Conservation (phyloP, 2,113 vertebrate genomes). For the Micronisus gabar region DNA sequence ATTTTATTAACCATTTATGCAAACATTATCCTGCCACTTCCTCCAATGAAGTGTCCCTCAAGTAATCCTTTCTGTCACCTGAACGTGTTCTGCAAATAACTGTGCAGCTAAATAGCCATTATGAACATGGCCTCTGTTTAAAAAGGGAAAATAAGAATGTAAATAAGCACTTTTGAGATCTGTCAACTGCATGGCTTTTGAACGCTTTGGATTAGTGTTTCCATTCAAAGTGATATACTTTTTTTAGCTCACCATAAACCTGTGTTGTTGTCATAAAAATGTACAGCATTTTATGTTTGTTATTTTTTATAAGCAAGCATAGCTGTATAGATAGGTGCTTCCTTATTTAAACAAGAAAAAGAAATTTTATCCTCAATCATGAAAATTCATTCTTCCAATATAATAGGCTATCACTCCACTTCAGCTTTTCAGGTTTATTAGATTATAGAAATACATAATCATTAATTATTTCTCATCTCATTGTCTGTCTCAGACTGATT, state of each 20-base stretch:
- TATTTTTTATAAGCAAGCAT: background rate
- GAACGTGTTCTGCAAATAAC: background rate
- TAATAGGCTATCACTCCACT: background rate
- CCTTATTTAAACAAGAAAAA: background rate
- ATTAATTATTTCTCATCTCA: background rate
- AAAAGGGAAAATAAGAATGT: background rate
- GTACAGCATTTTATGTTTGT: background rate
- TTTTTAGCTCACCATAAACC: background rate
- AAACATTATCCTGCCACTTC: background rate
- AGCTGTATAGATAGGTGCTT: background rate
- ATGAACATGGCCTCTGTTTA: background rate
- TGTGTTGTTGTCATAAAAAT: background rate
- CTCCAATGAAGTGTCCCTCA: background rate
- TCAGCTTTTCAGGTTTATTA: background rate
- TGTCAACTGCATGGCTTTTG: background rate
- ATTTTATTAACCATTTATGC: slow-evolving; percentile 16
- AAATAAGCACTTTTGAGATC: background rate
- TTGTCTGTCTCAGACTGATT: background rate
- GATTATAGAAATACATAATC: background rate
- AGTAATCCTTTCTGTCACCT: background rate
- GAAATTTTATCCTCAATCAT: background rate
- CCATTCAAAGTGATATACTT: background rate
- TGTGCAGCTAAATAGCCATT: background rate
- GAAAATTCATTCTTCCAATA: background rate
- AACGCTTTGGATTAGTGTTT: background rate